These are phyloP conservation scores for Dallia pectoralis DNA, from an alignment of 2,797 vertebrate genomes.

Conservation along the genomic window DNA sequence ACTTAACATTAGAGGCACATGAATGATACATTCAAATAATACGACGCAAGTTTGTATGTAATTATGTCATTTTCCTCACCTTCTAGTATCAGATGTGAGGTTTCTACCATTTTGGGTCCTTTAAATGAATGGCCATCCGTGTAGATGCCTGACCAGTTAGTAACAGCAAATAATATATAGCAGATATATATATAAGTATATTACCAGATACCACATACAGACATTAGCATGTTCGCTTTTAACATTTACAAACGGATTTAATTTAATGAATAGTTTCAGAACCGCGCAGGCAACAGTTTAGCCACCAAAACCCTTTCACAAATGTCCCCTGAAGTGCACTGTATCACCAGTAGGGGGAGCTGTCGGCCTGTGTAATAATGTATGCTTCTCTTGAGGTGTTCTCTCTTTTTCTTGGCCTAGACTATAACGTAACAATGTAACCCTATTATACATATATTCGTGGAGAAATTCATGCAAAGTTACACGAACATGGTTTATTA, in stretches of 20 bases:
- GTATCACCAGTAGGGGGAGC: background rate
- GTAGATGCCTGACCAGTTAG: background rate
- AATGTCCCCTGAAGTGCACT: background rate
- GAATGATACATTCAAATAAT: too few species aligned
- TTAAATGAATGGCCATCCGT: background rate
- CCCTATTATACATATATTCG: background rate
- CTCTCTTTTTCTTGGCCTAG: background rate
- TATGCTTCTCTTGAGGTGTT: background rate
- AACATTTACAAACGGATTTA: background rate
- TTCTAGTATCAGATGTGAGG: background rate
- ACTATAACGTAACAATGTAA: background rate
- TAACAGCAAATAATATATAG: background rate
- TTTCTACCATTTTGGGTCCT: slow-evolving; percentile 13
- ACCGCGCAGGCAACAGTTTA: background rate
- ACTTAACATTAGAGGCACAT: too few species aligned
- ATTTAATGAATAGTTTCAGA: background rate
- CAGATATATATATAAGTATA: too few species aligned
- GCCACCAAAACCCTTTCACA: background rate
- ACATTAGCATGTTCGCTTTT: background rate
- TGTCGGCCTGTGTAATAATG: background rate
- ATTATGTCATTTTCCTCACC: too few species aligned
- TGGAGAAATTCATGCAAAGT: background rate
- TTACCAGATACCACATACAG: background rate
- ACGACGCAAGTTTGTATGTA: too few species aligned
- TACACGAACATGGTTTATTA: background rate